phyloP scores from a whole-genome alignment of 2,888 invertebrate genomes.

The Diadromus collaris region DNA sequence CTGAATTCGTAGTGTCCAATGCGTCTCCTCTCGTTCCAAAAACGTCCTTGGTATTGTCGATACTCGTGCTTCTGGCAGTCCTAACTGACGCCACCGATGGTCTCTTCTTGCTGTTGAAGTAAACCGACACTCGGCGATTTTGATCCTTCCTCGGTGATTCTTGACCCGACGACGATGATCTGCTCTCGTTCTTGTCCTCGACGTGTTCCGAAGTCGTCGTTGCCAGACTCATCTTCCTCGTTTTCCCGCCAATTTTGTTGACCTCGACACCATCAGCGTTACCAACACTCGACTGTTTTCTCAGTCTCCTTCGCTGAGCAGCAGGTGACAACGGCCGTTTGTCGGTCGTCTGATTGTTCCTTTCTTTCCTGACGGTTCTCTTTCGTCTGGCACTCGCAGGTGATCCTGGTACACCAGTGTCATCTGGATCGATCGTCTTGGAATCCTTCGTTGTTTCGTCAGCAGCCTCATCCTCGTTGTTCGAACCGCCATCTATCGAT shows the following conservation, averaged over 20 bases:
- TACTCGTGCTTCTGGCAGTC: constrained; percentile 71
- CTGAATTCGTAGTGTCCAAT: constrained; percentile 80
- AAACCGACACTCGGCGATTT: constrained; percentile 67
- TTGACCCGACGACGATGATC: constrained; percentile 79
- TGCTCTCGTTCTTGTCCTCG: constrained; percentile 75
- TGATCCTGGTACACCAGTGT: constrained; percentile 38
- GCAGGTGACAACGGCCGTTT: constrained; percentile 60
- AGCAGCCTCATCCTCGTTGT: constrained; percentile 59
- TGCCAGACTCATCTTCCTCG: constrained; percentile 53
- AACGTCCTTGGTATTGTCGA: constrained; percentile 66
- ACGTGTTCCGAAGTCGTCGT: constrained; percentile 62
- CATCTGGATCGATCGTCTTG: constrained; percentile 53
- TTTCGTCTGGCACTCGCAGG: constrained; percentile 53
- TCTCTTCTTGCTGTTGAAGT: constrained; percentile 74
- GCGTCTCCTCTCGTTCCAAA: constrained; percentile 61
- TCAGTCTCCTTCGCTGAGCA: constrained; percentile 66
- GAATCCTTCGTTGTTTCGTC: constrained; percentile 36
- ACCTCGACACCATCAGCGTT: constrained; percentile 63
- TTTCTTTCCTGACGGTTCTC: constrained; percentile 56
- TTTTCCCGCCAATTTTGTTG: constrained; percentile 41
- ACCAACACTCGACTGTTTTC: constrained; percentile 71
- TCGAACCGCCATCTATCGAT: constrained; percentile 69
- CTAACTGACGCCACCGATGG: constrained; percentile 71
- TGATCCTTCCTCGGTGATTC: constrained; percentile 79
- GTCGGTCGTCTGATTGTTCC: constrained; percentile 43